Evolutionary conservation across 2,888 invertebrate genomes (phyloP), one percentile per base, ranked within the genome.

Genomic region (Diarsia rubi): DNA sequence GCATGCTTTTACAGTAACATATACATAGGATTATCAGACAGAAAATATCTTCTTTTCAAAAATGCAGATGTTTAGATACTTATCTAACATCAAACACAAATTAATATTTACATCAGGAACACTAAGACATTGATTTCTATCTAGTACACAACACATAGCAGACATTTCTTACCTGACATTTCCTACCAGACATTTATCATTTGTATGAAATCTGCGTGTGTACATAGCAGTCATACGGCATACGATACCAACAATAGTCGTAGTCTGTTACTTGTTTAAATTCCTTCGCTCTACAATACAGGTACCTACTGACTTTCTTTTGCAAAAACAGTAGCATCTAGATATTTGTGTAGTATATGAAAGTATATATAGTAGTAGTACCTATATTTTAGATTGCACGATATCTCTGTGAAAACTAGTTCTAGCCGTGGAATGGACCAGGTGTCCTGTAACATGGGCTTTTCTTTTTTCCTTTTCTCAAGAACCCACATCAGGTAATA

Each of bases 51-150:
- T 37, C 2, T 21, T 44, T 5, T 14, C 47, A 69, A 69, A 11
- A 49, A 27, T 42, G n/a, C 49, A 44, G 16, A n/a, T n/a, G 8
- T 19, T 45, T n/a, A n/a, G 71, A 69, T 44, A n/a, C 8, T 8
- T 27, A 44, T 54, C 44, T 21, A n/a, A 31, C 49, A 19, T 37
- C 11, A 42, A 45, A 66, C 3, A 37, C 6, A 37, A 44, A 69
- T 47, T 64, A 65, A 47, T 24, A 63, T 71, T 9, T 24, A 45
- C 42, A 54, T 54, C 31, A 69, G n/a, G 24, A 11, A 12, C 21
- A 27, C 27, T 64, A 27, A 69, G 44, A 6, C 11, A 9, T 42
- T 24, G 24, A 69, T 69, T 69, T 69, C 19, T 1, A 69, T 69
- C 19, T 31, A 24, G 69, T n/a, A 27, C 27, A 57, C 8, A 59